These are phyloP conservation scores for Rhabdomys dilectus DNA, from an alignment of 2,113 vertebrate genomes.

Conservation along the genomic window DNA sequence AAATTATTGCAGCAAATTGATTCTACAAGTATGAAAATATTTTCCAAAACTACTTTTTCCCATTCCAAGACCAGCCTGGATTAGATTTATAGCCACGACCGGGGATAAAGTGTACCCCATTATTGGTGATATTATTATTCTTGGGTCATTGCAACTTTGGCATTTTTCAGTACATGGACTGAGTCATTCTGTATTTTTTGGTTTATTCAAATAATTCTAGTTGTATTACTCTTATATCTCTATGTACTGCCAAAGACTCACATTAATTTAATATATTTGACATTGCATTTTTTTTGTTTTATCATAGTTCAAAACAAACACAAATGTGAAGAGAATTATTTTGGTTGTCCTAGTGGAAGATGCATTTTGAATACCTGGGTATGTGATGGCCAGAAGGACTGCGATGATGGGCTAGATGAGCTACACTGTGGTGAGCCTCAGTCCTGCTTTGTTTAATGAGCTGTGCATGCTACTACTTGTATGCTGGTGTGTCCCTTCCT, in stretches of 20 bases:
- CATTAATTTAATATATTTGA: constrained; percentile 74
- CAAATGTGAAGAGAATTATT: constrained; percentile 98
- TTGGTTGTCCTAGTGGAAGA: constrained; percentile 98
- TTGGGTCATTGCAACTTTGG: not conserved
- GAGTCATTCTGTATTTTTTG: not conserved
- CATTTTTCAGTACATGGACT: not conserved
- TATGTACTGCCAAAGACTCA: not conserved
- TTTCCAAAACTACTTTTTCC: not conserved
- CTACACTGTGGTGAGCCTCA: constrained; percentile 94
- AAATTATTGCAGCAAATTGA: not conserved
- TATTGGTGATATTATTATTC: not conserved
- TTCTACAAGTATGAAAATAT: not conserved
- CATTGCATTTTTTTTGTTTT: constrained; percentile 86
- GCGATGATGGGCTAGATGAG: constrained; percentile 97
- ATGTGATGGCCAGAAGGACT: constrained; percentile 98
- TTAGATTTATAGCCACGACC: not conserved
- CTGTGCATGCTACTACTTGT: not conserved
- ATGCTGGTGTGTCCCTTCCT: not conserved
- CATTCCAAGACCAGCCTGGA: not conserved
- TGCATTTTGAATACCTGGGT: constrained; percentile 99
- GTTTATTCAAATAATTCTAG: not conserved
- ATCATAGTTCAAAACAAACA: constrained; percentile 94
- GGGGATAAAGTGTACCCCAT: not conserved
- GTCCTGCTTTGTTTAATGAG: not conserved
- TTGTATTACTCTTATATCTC: not conserved